These are phyloP conservation scores for Cossypha dichroa DNA, from an alignment of 2,797 vertebrate species.

Conservation along the genomic window DNA sequence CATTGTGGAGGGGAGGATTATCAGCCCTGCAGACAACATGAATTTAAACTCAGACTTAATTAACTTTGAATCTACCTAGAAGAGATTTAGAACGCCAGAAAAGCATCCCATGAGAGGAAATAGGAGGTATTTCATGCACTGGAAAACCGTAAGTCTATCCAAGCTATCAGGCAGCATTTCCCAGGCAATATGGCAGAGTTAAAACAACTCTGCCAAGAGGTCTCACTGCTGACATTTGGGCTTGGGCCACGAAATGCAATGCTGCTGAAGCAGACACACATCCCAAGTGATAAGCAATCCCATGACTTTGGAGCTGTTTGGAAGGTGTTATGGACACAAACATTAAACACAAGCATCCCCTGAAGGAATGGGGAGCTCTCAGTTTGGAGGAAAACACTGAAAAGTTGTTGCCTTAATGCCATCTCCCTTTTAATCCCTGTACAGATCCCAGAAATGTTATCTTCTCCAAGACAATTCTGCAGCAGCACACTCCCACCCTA, in stretches of 20 bases:
- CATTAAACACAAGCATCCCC: background rate
- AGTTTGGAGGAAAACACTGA: background rate
- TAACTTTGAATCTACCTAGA: background rate
- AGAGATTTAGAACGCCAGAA: conserved; percentile 5
- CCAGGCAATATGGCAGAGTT: background rate
- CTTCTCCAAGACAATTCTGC: background rate
- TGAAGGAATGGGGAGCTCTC: background rate
- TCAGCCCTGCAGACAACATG: background rate
- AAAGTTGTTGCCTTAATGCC: background rate
- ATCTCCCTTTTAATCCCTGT: background rate
- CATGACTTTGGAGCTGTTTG: background rate
- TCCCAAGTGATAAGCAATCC: background rate
- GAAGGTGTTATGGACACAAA: rapidly evolving
- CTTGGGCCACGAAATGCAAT: background rate
- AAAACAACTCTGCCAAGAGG: background rate
- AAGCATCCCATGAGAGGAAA: background rate
- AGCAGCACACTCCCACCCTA: background rate
- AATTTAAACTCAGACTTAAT: conserved; percentile 16
- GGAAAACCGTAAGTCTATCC: background rate
- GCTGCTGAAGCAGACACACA: background rate
- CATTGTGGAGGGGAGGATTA: background rate
- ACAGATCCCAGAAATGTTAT: background rate
- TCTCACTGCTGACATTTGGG: background rate
- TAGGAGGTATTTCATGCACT: background rate
- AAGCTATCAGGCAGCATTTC: background rate